phyloP scores from a whole-genome alignment of 2,113 vertebrate genomes.

The Eublepharis macularius region DNA sequence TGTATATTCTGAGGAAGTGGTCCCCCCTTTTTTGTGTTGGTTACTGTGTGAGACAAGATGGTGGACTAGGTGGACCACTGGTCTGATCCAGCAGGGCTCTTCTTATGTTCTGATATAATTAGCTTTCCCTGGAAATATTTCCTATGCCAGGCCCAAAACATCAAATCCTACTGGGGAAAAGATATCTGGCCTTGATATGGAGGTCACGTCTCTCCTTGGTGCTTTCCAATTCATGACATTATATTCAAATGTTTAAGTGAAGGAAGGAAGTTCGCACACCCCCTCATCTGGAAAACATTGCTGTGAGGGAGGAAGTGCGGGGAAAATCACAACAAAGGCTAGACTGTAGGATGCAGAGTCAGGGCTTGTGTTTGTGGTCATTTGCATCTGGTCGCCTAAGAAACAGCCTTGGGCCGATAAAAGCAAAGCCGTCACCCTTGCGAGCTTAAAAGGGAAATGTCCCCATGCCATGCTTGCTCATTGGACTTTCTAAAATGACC shows the following conservation, averaged over 20 bases:
- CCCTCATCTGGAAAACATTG: neutral
- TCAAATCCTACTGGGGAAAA: too few relatives aligned
- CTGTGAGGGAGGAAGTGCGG: neutral
- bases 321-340: neutral
- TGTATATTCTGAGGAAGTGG: too few relatives aligned
- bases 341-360: neutral
- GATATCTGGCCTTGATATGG: neutral
- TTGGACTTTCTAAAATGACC: neutral
- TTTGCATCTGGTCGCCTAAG: neutral
- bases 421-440: conserved; percentile 23
- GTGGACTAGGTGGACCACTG: too few relatives aligned
- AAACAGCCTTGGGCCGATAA: conserved; percentile 8
- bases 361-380: neutral
- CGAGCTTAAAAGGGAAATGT: conserved; percentile 2
- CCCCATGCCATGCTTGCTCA: neutral
- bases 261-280: conserved; percentile 6
- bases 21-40: too few relatives aligned
- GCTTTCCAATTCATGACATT: neutral
- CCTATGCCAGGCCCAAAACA: neutral
- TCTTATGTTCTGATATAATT: too few relatives aligned
- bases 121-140: neutral
- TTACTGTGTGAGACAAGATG: too few relatives aligned
- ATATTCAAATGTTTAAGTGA: neutral
- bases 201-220: neutral
- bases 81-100: too few relatives aligned